Conservation (phyloP, 2,797 vertebrate species). For the Sebastes minor region DNA sequence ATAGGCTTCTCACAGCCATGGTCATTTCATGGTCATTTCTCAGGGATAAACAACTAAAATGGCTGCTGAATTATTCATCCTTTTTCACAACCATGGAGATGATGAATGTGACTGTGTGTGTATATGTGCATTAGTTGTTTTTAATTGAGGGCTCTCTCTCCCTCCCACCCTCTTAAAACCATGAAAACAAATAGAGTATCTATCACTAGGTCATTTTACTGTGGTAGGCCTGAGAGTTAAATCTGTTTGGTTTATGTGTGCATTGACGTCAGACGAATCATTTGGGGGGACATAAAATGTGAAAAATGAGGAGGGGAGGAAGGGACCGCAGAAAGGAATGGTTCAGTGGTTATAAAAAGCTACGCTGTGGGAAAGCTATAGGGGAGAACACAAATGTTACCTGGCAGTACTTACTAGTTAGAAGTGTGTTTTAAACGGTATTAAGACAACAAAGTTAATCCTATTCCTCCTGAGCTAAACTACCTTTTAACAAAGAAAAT, state of each 20-base stretch:
- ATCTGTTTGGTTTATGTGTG: conserved; percentile 59
- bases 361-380: conserved; percentile 15
- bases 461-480: not conserved
- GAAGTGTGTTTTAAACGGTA: not conserved
- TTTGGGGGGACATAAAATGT: conserved; percentile 54
- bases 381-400: conserved; percentile 29
- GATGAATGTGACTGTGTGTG: conserved; percentile 43
- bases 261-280: conserved; percentile 65
- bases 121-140: conserved; percentile 30
- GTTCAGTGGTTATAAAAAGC: conserved; percentile 38
- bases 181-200: conserved; percentile 63
- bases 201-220: conserved; percentile 60
- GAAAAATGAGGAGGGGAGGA: conserved; percentile 54
- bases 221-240: conserved; percentile 63
- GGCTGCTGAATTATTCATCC: conserved; percentile 67
- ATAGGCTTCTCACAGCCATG: conserved; percentile 33
- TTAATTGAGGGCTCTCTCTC: conserved; percentile 29
- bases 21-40: conserved; percentile 58
- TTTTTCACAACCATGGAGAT: conserved; percentile 50
- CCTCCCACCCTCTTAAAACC: conserved; percentile 37
- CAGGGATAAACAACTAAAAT: conserved; percentile 60
- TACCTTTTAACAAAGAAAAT: conserved; percentile 8
- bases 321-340: conserved; percentile 33
- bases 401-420: conserved; percentile 28
- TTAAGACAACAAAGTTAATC: not conserved